Evolutionary conservation across 2,888 invertebrate species (phyloP).

Genomic region (Ptilodon capucinus): DNA sequence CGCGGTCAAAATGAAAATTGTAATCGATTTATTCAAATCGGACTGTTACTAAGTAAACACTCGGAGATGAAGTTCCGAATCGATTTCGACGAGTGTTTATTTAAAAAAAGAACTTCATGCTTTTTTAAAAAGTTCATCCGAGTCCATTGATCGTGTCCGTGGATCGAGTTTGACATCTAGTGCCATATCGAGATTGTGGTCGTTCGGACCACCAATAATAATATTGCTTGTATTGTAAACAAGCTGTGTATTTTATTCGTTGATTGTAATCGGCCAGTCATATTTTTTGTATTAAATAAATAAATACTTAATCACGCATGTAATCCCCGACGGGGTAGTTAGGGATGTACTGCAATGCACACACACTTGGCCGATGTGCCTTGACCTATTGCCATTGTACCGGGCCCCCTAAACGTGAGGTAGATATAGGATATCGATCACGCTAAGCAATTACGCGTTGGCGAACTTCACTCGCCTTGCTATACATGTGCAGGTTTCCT

Average conservation of each 20-base stretch:
- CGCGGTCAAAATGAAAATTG: constrained; percentile 1
- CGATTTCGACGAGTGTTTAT: constrained; percentile 73
- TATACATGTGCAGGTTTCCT: too few species aligned
- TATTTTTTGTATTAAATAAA: not conserved
- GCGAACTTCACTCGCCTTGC: too few species aligned
- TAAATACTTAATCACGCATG: too few species aligned
- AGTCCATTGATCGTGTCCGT: constrained; percentile 59
- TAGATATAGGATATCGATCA: too few species aligned
- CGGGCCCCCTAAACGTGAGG: too few species aligned
- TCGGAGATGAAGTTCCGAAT: constrained; percentile 68
- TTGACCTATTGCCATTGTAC: too few species aligned
- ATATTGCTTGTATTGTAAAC: constrained; percentile 38
- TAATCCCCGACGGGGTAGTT: too few species aligned
- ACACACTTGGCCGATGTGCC: too few species aligned
- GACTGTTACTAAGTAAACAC: constrained; percentile 80
- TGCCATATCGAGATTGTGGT: constrained; percentile 57
- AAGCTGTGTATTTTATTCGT: constrained; percentile 25
- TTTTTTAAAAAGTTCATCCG: constrained; percentile 64
- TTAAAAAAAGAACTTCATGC: constrained; percentile 67
- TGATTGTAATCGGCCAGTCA: constrained; percentile 22
- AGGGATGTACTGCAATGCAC: too few species aligned
- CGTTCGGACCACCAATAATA: constrained; percentile 46
- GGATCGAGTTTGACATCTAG: constrained; percentile 57
- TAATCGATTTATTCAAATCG: constrained; percentile 73
- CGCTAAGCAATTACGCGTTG: too few species aligned